These are phyloP conservation scores for Leptothorax acervorum DNA, from an alignment of 2,888 invertebrate genomes.

Conservation along the genomic window DNA sequence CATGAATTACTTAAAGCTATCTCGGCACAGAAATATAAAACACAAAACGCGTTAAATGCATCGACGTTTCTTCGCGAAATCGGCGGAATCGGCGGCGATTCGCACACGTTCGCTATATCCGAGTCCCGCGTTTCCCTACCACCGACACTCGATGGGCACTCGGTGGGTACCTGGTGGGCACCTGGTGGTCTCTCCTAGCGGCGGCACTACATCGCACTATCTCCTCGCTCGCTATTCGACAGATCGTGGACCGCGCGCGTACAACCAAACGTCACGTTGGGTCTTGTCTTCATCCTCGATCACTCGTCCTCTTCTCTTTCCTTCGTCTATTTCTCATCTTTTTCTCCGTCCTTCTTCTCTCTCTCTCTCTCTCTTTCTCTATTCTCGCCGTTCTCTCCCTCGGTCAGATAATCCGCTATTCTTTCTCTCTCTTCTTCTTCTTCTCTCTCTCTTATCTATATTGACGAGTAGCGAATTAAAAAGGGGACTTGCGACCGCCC, in stretches of 20 bases:
- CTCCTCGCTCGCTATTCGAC: conserved; percentile 77
- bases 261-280: conserved; percentile 40
- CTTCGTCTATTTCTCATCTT: not conserved
- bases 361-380: not conserved
- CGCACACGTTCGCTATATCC: not conserved
- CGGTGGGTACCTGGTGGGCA: conserved; percentile 48
- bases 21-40: not conserved
- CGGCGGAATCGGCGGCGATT: not conserved
- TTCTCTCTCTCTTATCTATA: not conserved
- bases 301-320: not conserved
- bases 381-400: not conserved
- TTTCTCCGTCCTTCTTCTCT: not conserved
- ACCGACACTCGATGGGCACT: conserved; percentile 29
- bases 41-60: not conserved
- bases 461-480: conserved; percentile 36
- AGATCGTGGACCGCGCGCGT: conserved; percentile 69
- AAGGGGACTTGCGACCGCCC: not conserved
- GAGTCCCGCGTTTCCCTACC: conserved; percentile 45
- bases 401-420: not conserved
- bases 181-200: conserved; percentile 40
- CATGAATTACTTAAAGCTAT: not conserved
- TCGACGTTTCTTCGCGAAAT: conserved; percentile 16
- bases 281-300: not conserved
- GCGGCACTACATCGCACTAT: conserved; percentile 80
- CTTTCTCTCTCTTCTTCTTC: not conserved